These are phyloP conservation scores for Marasmarcha lunaedactyla DNA, from an alignment of 2,888 invertebrate species.

Conservation along the genomic window DNA sequence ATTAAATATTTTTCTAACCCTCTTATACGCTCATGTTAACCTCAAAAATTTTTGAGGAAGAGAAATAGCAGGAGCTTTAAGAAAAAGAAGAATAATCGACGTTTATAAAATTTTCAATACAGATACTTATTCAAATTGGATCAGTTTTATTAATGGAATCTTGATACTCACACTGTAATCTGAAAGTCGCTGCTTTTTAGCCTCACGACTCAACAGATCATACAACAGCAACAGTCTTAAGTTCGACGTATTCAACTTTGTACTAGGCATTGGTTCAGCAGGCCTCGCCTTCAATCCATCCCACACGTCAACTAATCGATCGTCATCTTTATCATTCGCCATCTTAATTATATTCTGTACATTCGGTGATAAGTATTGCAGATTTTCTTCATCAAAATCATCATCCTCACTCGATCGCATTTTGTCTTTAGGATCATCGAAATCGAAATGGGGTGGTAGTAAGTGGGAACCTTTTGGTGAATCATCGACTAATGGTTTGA, in stretches of 20 bases:
- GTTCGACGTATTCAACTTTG: conserved; percentile 70
- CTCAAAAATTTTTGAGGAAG: too few species aligned
- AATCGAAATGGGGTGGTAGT: conserved; percentile 40
- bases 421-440: conserved; percentile 23
- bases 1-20: too few species aligned
- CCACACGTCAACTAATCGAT: conserved; percentile 45
- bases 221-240: conserved; percentile 72
- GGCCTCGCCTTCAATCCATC: conserved; percentile 37
- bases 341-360: conserved; percentile 51
- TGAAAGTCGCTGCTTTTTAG: conserved; percentile 72
- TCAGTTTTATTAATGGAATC: too few species aligned
- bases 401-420: conserved; percentile 42
- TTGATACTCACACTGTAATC: conserved; percentile 68
- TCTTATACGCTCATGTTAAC: too few species aligned
- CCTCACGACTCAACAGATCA: conserved; percentile 75
- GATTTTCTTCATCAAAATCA: conserved; percentile 40
- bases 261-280: conserved; percentile 45
- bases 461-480: conserved; percentile 19
- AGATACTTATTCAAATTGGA: too few species aligned
- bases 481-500: conserved; percentile 49
- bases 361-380: conserved; percentile 52
- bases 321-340: conserved; percentile 44
- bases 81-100: too few species aligned
- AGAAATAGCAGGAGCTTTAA: too few species aligned
- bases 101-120: too few species aligned